Evolutionary conservation across 2,888 invertebrate genomes (phyloP).

Genomic region (Caenorhabditis sp.): DNA sequence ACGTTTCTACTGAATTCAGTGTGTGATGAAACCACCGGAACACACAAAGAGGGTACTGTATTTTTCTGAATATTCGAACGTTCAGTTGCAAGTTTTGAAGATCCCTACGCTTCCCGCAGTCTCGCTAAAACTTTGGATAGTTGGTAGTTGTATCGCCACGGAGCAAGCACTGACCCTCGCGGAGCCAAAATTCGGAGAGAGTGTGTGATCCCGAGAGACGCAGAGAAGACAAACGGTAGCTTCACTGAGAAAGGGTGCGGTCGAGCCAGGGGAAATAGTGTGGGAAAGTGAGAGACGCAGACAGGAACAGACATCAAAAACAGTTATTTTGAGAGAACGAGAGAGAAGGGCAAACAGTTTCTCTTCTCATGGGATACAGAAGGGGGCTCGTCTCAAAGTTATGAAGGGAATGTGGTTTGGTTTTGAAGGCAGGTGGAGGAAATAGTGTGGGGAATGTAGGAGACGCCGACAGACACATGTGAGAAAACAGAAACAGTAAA

Average conservation of each 20-base stretch:
- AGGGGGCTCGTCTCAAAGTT: constrained; percentile 19
- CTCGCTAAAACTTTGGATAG: constrained; percentile 11
- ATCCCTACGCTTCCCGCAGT: not conserved
- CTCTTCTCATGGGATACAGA: constrained; percentile 20
- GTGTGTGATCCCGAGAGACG: not conserved
- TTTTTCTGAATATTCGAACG: not conserved
- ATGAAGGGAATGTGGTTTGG: constrained; percentile 56
- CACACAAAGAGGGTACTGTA: no score
- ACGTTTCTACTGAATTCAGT: constrained; percentile 8
- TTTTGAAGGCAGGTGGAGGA: not conserved
- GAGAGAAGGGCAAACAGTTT: constrained; percentile 47
- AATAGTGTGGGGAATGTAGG: constrained; percentile 5
- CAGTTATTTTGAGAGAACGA: constrained; percentile 51
- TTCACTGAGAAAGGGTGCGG: constrained; percentile 56
- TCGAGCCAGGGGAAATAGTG: constrained; percentile 27
- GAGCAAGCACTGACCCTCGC: constrained; percentile 53
- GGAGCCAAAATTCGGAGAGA: constrained; percentile 45
- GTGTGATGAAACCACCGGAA: not conserved
- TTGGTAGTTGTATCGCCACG: constrained; percentile 20
- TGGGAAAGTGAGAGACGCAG: not conserved
- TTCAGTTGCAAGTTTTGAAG: not conserved
- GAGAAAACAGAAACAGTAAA: constrained; percentile 28
- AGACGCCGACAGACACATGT: constrained; percentile 4
- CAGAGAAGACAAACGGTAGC: constrained; percentile 52
- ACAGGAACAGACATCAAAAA: constrained; percentile 23